phyloP scores from a whole-genome alignment of 2,797 vertebrate genomes.

The Discoglossus pictus region DNA sequence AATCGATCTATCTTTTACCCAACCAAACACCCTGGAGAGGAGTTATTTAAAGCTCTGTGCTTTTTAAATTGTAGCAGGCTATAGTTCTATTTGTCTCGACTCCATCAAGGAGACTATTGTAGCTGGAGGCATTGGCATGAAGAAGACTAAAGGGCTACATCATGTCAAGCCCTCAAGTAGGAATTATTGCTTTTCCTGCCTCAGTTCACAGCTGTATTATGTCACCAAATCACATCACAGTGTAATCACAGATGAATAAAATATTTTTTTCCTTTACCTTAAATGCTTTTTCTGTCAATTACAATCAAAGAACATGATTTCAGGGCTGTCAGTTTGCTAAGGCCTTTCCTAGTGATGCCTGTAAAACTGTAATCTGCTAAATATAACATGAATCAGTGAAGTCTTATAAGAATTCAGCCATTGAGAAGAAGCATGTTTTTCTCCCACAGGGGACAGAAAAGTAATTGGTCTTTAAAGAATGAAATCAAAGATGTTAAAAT shows the following conservation, averaged over 20 bases:
- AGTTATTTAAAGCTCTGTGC: conserved; percentile 68
- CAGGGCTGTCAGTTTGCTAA: conserved; percentile 75
- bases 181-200: conserved; percentile 75
- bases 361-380: conserved; percentile 79
- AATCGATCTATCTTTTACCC: conserved; percentile 53
- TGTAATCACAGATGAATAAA: conserved; percentile 91
- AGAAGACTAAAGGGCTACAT: conserved; percentile 70
- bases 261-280: conserved; percentile 76
- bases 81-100: conserved; percentile 71
- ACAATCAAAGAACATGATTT: conserved; percentile 88
- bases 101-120: conserved; percentile 72
- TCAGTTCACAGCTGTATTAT: conserved; percentile 79
- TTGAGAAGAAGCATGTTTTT: conserved; percentile 70
- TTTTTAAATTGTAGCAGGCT: conserved; percentile 70
- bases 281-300: conserved; percentile 87
- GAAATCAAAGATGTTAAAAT: conserved; percentile 75
- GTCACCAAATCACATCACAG: conserved; percentile 86
- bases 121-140: conserved; percentile 67
- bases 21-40: conserved; percentile 66
- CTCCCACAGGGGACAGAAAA: conserved; percentile 71
- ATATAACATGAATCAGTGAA: conserved; percentile 79
- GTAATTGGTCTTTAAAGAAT: conserved; percentile 79
- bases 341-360: conserved; percentile 78
- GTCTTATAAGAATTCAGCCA: conserved; percentile 77
- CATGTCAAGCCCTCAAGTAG: conserved; percentile 71